phyloP scores from a whole-genome alignment of 1,140 invertebrate species.

The Drosophila leontia region DNA sequence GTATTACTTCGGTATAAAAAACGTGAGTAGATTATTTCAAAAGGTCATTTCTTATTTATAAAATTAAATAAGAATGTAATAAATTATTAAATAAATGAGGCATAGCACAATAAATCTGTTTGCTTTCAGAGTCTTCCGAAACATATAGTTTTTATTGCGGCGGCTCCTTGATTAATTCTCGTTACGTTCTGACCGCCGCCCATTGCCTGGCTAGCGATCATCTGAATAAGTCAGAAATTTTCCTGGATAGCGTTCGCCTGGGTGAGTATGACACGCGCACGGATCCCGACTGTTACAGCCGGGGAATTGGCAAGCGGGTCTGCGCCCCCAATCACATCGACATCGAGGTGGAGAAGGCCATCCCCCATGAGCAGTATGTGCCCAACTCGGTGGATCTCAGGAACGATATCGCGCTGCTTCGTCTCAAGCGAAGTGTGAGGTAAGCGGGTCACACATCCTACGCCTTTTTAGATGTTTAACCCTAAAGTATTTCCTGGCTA shows the following conservation, averaged over 20 bases:
- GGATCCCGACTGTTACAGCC: constrained; percentile 69
- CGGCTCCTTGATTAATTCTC: constrained; percentile 86
- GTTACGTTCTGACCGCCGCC: constrained; percentile 87
- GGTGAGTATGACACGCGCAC: constrained; percentile 78
- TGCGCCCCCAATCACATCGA: constrained; percentile 87
- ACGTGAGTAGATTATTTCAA: constrained; percentile 40
- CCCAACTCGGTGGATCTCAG: constrained; percentile 86
- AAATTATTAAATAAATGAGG: no score
- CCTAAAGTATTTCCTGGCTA: background rate
- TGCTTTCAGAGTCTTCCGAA: constrained; percentile 29
- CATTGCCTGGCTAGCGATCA: constrained; percentile 87
- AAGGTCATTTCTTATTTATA: background rate
- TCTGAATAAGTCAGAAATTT: constrained; percentile 84
- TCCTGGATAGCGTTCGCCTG: constrained; percentile 77
- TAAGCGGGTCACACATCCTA: background rate
- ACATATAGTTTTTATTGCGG: constrained; percentile 86
- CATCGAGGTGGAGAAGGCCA: constrained; percentile 87
- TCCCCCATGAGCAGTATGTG: constrained; percentile 89
- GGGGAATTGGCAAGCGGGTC: constrained; percentile 51
- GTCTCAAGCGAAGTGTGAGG: constrained; percentile 87
- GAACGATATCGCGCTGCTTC: constrained; percentile 92
- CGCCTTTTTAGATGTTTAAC: background rate
- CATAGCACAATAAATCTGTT: background rate
- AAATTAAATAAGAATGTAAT: background rate
- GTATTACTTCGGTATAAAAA: constrained; percentile 85